These are phyloP conservation scores for Scolopax bukidnonensis DNA, from an alignment of 2,797 vertebrate species.

Conservation along the genomic window DNA sequence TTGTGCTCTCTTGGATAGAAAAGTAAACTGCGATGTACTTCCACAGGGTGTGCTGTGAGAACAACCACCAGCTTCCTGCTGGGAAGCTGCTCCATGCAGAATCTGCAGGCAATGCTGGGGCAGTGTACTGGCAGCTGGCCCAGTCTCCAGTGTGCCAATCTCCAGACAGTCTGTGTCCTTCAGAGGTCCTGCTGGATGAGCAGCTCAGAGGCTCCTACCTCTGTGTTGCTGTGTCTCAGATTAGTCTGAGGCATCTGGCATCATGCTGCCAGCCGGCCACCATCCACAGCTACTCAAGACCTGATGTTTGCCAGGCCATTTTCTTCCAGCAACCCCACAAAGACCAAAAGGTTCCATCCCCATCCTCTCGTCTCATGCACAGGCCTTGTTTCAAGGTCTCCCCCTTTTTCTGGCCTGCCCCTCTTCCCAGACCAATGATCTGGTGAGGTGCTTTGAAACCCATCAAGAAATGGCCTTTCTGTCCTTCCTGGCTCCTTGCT, in stretches of 20 bases:
- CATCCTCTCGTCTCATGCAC: accelerated
- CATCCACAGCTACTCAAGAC: neutral
- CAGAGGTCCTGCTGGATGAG: neutral
- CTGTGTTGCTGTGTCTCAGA: neutral
- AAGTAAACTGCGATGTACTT: neutral
- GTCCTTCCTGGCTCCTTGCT: neutral
- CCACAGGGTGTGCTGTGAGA: neutral
- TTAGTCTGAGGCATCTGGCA: neutral
- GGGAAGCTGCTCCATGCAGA: neutral
- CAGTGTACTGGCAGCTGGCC: neutral
- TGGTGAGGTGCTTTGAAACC: neutral
- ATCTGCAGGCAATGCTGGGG: neutral
- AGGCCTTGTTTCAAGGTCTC: neutral
- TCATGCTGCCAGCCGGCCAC: neutral
- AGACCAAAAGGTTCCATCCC: neutral
- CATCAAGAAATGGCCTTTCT: neutral
- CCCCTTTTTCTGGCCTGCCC: neutral
- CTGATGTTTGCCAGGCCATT: neutral
- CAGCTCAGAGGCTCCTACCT: neutral
- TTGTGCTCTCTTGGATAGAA: neutral
- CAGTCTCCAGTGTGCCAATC: neutral
- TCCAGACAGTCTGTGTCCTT: neutral
- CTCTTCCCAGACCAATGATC: neutral
- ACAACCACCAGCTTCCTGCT: neutral
- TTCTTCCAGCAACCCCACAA: neutral